These are phyloP conservation scores for Procambarus virginalis DNA, from an alignment of 1,140 invertebrate species.

Conservation along the genomic window DNA sequence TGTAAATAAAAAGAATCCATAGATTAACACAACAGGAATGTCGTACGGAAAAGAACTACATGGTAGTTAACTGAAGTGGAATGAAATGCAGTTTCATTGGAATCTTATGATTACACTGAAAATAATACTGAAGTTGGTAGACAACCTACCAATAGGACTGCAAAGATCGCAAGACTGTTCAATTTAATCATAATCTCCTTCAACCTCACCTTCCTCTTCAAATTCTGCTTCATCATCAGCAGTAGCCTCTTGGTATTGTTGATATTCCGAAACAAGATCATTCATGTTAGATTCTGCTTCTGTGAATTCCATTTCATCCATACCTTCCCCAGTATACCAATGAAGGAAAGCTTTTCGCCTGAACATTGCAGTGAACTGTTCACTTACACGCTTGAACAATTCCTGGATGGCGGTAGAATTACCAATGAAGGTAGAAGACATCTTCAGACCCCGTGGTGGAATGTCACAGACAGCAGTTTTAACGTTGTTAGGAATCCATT, in stretches of 20 bases:
- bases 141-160: background rate
- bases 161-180: background rate
- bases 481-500: constrained; percentile 62
- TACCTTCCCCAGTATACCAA: constrained; percentile 64
- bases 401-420: constrained; percentile 61
- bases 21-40: constrained; percentile 7
- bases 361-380: constrained; percentile 63
- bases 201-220: constrained; percentile 57
- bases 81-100: constrained; percentile 27
- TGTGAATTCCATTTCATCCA: constrained; percentile 65
- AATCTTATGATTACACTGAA: constrained; percentile 18
- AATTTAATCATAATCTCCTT: constrained; percentile 57
- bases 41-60: constrained; percentile 38
- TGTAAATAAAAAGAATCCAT: background rate
- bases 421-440: constrained; percentile 58
- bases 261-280: constrained; percentile 56
- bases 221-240: constrained; percentile 64
- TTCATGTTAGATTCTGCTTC: constrained; percentile 62
- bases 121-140: constrained; percentile 45
- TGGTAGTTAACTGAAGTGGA: constrained; percentile 53
- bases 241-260: constrained; percentile 61
- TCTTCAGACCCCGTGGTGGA: constrained; percentile 53
- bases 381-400: constrained; percentile 55
- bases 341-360: constrained; percentile 61
- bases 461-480: constrained; percentile 61